Conservation (phyloP, 1,140 invertebrate genomes). For the Aphis gossypii region DNA sequence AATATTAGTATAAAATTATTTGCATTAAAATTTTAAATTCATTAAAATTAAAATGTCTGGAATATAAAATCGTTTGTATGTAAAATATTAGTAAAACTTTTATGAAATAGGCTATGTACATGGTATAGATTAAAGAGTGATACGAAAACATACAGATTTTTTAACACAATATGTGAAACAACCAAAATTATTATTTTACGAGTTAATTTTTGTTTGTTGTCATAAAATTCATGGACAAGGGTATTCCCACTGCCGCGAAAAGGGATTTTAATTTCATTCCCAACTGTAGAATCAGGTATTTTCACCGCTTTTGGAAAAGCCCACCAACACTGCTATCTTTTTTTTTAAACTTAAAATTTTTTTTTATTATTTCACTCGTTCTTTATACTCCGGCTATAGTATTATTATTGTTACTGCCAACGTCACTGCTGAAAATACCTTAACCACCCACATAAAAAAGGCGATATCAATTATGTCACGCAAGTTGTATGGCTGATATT, state of each 20-base stretch:
- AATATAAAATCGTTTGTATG: not conserved
- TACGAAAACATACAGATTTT: not conserved
- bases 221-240: not conserved
- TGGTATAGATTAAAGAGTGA: not conserved
- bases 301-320: not conserved
- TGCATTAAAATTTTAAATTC: not conserved
- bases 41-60: not conserved
- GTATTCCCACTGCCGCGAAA: not conserved
- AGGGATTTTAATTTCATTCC: slow-evolving; percentile 34
- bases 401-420: not conserved
- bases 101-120: not conserved
- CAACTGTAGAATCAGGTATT: not conserved
- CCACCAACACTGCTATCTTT: not conserved
- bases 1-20: too few species aligned
- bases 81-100: not conserved
- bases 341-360: not conserved
- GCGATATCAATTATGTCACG: slow-evolving; percentile 25
- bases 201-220: not conserved
- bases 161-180: not conserved
- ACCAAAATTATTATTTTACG: slow-evolving; percentile 19
- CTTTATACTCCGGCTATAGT: not conserved
- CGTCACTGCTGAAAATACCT: slow-evolving; percentile 16
- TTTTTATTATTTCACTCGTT: not conserved
- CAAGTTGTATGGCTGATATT: not conserved
- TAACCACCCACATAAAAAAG: not conserved